Conservation (phyloP, 2,888 invertebrate genomes). For the Noctua comes region DNA sequence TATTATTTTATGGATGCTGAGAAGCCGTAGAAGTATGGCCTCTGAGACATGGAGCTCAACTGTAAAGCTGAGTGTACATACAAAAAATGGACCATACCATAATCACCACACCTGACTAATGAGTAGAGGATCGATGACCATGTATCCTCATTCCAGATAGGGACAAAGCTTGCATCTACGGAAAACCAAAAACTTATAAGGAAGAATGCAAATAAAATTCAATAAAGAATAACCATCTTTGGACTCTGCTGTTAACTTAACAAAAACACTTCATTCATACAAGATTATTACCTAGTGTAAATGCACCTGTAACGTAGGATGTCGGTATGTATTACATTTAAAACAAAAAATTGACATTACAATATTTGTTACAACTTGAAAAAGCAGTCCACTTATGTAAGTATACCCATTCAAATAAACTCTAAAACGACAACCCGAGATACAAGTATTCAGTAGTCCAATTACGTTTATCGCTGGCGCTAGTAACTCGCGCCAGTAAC, state of each 20-base stretch:
- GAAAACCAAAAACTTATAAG: background rate
- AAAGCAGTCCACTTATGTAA: background rate
- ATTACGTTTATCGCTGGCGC: slow-evolving; percentile 53
- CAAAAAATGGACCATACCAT: slow-evolving; percentile 20
- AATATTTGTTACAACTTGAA: background rate
- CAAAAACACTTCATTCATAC: background rate
- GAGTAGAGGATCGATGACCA: background rate
- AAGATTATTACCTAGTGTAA: background rate
- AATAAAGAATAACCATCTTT: background rate
- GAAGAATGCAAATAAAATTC: background rate
- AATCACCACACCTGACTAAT: slow-evolving; percentile 6
- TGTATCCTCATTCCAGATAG: background rate
- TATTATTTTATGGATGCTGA: slow-evolving; percentile 38
- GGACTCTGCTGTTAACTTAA: background rate
- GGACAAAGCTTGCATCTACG: background rate
- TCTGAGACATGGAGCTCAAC: slow-evolving; percentile 6
- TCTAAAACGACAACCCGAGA: slow-evolving; percentile 20
- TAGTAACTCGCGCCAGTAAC: slow-evolving; percentile 54
- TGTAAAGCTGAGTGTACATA: slow-evolving; percentile 3
- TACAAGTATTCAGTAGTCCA: slow-evolving; percentile 27
- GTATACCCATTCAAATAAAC: background rate
- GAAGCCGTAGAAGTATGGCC: slow-evolving; percentile 5
- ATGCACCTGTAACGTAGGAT: background rate
- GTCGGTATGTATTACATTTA: background rate
- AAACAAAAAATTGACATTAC: background rate